These are phyloP conservation scores for Trachythela sp. DNA, from an alignment of 64 coral and sea anemone species.

Conservation along the genomic window DNA sequence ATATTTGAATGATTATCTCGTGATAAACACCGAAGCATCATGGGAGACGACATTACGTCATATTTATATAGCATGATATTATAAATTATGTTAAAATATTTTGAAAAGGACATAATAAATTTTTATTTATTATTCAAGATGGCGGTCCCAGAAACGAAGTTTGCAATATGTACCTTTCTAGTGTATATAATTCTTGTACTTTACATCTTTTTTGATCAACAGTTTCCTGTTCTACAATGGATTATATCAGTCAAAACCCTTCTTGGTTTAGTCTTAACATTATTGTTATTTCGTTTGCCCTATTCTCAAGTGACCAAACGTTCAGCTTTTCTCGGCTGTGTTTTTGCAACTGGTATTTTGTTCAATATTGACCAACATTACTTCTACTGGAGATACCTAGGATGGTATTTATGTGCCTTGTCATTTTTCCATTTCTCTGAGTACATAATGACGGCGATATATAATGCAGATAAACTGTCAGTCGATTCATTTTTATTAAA, in stretches of 20 bases:
- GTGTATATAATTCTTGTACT: not conserved
- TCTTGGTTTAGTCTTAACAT: not conserved
- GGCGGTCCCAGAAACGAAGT: not conserved
- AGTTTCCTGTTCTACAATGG: not conserved
- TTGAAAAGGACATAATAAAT: too few species aligned
- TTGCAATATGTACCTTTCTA: not conserved
- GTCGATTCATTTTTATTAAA: conserved; percentile 85
- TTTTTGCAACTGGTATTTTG: not conserved
- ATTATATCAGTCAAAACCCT: not conserved
- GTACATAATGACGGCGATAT: conserved; percentile 80
- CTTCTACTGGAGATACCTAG: conserved; percentile 49
- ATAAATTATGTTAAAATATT: not conserved
- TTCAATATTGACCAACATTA: not conserved
- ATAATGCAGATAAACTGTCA: conserved; percentile 66
- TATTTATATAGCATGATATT: too few species aligned
- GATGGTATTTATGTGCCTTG: conserved; percentile 75
- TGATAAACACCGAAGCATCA: too few species aligned
- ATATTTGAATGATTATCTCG: not conserved
- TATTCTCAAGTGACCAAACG: not conserved
- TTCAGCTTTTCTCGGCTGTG: not conserved
- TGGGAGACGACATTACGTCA: not conserved
- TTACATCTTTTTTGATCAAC: not conserved
- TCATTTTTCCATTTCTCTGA: conserved; percentile 94
- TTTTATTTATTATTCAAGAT: not conserved
- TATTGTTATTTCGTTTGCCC: not conserved